Percentiles rank a stretch among this genome's conserved stretches.
Conservation (phyloP, 2,113 vertebrate species). For the Phyllostomus discolor region DNA sequence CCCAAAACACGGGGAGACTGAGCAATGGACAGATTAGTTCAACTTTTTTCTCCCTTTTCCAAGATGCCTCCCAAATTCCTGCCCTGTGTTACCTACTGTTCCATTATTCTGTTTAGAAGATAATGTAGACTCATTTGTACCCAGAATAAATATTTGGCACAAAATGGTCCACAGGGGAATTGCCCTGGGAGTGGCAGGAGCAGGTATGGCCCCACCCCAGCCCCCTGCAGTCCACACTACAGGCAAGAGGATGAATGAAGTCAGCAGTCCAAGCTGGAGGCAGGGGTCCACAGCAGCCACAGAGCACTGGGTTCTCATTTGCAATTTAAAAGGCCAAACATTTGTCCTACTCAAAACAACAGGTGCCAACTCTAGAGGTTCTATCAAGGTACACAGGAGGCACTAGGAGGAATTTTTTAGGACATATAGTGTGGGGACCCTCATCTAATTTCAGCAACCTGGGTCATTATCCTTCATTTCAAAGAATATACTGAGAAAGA, state of each 20-base stretch:
- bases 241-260: background rate
- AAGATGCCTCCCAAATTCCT: conserved; percentile 50
- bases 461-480: background rate
- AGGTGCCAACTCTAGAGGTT: background rate
- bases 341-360: background rate
- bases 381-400: background rate
- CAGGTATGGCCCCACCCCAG: background rate
- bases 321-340: background rate
- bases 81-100: background rate
- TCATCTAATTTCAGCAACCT: background rate
- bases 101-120: conserved; percentile 50
- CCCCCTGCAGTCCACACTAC: background rate
- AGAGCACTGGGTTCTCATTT: background rate
- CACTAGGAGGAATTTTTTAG: background rate
- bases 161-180: background rate
- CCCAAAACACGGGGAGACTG: background rate
- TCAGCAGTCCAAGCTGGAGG: background rate
- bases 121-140: background rate
- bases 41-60: background rate
- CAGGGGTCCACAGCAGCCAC: background rate
- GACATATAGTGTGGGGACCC: accelerated
- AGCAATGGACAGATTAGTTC: background rate
- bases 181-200: background rate
- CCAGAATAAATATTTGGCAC: conserved; percentile 26
- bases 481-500: background rate